Base-by-base conservation (phyloP, 1,140 invertebrate species). In the Zeugodacus cucurbitae region DNA sequence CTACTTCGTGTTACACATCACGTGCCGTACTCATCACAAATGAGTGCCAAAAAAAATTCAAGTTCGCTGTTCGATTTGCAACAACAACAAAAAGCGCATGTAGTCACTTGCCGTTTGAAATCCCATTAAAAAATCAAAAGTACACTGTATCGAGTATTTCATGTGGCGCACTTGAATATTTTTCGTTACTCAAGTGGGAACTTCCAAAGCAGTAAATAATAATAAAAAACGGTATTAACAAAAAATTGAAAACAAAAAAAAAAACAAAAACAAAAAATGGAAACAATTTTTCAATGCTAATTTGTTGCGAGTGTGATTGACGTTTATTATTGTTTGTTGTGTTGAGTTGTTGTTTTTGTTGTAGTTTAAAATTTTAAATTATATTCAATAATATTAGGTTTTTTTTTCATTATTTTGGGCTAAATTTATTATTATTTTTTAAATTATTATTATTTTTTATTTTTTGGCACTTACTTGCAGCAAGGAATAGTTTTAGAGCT, bases 111-210 rank as follows among this genome's bases (percentile, higher is more conserved):
- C 20, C 26, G 37, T 48, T 82, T 82, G 74, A n/a, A 82, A 29
- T 26, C 17, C 74, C 37, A 48, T 44, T 41, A 82, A 82, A 48
- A 82, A 82, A 1, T 34, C 10, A 32, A 14, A 67, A 29, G 7
- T 11, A 67, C 10, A 67, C 4, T 22, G 22, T 10, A 22, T 54
- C 48, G 6, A 67, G 32, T 48, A 82, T 48, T n/a, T n/a, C 74
- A 29, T 82, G 74, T 48, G 41, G 22, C n/a, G 41, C n/a, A 82
- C 74, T 82, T 82, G 74, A 82, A 82, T n/a, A n/a, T n/a, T 82
- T 82, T 82, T 44, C 44, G n/a, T 82, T 74, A 74, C 26, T 74
- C 22, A 74, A 74, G 37, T 74, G 34, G 37, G 37, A 74, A 41
- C 70, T 41, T 82, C 41, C 37, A 82, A 74, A 59, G 6, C n/a